phyloP scores from a whole-genome alignment of 1,140 invertebrate genomes.

The Leptinotarsa undecemlineata region DNA sequence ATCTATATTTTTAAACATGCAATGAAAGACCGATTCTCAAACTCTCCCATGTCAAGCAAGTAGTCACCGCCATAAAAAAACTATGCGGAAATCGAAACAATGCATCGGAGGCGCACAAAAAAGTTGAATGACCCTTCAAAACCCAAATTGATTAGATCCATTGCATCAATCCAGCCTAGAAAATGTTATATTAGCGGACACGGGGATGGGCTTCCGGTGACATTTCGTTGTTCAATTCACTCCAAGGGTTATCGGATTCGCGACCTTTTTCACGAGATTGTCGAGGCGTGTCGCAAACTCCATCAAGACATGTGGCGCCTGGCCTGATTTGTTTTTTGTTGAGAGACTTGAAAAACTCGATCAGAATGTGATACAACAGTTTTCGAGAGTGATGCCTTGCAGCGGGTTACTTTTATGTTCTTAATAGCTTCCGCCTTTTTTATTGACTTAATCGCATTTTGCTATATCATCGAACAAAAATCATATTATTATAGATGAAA shows the following conservation, averaged over 20 bases:
- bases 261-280: conserved; percentile 15
- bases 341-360: not conserved
- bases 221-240: conserved; percentile 18
- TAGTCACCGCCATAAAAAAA: not conserved
- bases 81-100: conserved; percentile 10
- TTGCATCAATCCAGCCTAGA: conserved; percentile 17
- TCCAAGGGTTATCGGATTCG: conserved; percentile 20
- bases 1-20: too few relatives aligned
- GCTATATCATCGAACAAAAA: too few relatives aligned
- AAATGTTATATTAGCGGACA: conserved; percentile 22
- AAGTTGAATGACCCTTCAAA: conserved; percentile 19
- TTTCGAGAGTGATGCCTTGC: not conserved
- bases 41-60: too few relatives aligned
- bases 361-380: conserved; percentile 3
- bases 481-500: too few relatives aligned
- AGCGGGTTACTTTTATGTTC: not conserved
- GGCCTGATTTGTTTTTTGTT: conserved; percentile 1
- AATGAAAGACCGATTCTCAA: too few relatives aligned
- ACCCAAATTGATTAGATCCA: not conserved
- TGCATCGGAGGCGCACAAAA: not conserved
- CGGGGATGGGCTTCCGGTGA: conserved; percentile 21
- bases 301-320: conserved; percentile 20
- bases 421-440: too few relatives aligned
- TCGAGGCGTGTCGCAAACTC: conserved; percentile 6
- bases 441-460: too few relatives aligned